Percentiles rank a stretch among this genome's conserved stretches.
These are phyloP conservation scores for Trichonephila clavata DNA, from an alignment of 1,140 invertebrate species.

Conservation along the genomic window DNA sequence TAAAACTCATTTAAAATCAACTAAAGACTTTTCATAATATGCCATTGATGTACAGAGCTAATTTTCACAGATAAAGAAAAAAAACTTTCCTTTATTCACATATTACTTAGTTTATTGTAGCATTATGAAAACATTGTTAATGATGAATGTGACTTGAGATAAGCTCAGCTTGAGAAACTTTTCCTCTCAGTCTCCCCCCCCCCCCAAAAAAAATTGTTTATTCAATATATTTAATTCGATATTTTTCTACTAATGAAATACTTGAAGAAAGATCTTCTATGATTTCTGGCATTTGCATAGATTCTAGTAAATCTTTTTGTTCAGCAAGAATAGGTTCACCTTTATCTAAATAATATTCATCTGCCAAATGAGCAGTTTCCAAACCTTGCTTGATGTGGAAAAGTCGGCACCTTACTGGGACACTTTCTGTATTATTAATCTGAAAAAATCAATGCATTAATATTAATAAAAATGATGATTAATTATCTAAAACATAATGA, in stretches of 20 bases:
- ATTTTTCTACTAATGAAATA: slow-evolving; percentile 69
- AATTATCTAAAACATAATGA: too few relatives aligned
- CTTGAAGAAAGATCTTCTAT: slow-evolving; percentile 26
- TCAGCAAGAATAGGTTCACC: slow-evolving; percentile 67
- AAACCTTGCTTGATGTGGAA: slow-evolving; percentile 78
- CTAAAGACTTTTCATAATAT: background rate
- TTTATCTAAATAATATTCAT: slow-evolving; percentile 67
- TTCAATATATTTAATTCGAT: slow-evolving; percentile 64
- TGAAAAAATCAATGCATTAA: slow-evolving; percentile 23
- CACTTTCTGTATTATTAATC: slow-evolving; percentile 84
- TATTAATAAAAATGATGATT: too few relatives aligned
- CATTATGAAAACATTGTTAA: too few relatives aligned
- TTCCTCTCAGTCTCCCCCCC: too few relatives aligned
- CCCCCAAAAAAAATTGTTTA: background rate
- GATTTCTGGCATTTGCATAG: slow-evolving; percentile 69
- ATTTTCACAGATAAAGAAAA: too few relatives aligned
- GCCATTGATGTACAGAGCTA: too few relatives aligned
- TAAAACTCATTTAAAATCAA: background rate
- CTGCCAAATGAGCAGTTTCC: slow-evolving; percentile 39
- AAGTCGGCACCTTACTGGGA: slow-evolving; percentile 80
- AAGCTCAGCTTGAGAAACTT: too few relatives aligned
- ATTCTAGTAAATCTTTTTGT: slow-evolving; percentile 62
- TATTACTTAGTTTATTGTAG: too few relatives aligned
- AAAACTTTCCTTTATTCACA: too few relatives aligned
- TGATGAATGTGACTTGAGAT: too few relatives aligned